These are phyloP conservation scores for Pholis gunnellus DNA, from an alignment of 2,113 vertebrate species.

Conservation along the genomic window DNA sequence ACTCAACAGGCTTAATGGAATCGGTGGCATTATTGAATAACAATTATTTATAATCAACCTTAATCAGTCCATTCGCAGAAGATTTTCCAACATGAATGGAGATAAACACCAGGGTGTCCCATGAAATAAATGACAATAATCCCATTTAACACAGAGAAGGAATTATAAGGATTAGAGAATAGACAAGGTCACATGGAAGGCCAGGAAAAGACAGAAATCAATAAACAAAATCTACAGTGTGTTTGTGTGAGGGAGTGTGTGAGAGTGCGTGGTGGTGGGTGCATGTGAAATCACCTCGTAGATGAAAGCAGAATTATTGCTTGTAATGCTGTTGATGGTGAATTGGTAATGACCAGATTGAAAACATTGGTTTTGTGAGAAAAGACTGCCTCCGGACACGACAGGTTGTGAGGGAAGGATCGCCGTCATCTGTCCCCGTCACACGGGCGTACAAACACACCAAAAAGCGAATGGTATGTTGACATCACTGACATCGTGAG, in stretches of 20 bases:
- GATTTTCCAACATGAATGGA: background rate
- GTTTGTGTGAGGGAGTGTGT: background rate
- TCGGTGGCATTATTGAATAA: conserved; percentile 1
- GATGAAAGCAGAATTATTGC: conserved; percentile 50
- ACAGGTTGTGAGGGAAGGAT: conserved; percentile 13
- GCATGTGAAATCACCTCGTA: conserved; percentile 7
- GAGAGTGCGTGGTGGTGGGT: background rate
- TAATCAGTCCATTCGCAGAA: background rate
- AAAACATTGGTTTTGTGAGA: conserved; percentile 59
- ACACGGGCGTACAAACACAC: background rate
- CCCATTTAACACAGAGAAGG: conserved; percentile 24
- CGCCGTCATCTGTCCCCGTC: conserved; percentile 12
- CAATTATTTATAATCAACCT: background rate
- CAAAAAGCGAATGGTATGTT: background rate
- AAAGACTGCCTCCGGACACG: conserved; percentile 51
- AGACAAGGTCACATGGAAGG: conserved; percentile 42
- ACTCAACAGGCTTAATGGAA: conserved; percentile 1
- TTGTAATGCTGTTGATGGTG: conserved; percentile 44
- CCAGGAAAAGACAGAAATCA: conserved; percentile 8
- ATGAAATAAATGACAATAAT: conserved; percentile 37
- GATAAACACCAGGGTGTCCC: conserved; percentile 27
- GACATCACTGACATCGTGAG: background rate
- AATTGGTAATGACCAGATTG: conserved; percentile 59
- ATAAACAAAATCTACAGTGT: conserved; percentile 17
- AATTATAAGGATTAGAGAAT: conserved; percentile 36